Base-by-base conservation (phyloP, 2,888 invertebrate species). In the Minunthozetes semirufus region DNA sequence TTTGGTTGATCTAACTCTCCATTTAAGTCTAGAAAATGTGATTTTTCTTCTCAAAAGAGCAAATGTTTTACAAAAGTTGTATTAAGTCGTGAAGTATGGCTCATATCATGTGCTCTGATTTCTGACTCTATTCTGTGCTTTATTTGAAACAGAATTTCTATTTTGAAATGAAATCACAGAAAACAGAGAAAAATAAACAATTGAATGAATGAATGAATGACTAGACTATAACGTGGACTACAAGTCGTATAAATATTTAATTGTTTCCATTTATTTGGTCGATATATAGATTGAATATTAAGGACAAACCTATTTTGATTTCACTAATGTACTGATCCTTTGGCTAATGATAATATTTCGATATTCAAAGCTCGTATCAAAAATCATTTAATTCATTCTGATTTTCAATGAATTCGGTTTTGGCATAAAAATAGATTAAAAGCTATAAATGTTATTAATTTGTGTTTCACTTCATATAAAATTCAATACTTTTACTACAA, bases 1-100 rank as follows among this genome's bases (percentile, higher is more conserved):
- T 63, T 63, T 63, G 33, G 33, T 33, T 63, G 33, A 63, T 63
- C n/a, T 63, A 29, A 63, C 63, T 63, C 63, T 63, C 59, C 29
- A 25, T 59, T 59, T 29, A n/a, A 63, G 63, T 15, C 33, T 63
- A 63, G 33, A 29, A 63, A 63, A 33, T 27, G 63, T 38, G 63
- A 17, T 27, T 63, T 33, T 63, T n/a, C 27, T 38, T 19, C 27
- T 63, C 33, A 11, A n/a, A 8, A 17, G 19, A 63, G 15, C 29
- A 38, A 63, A 63, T 63, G 33, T 63, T 63, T 33, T 63, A 59
- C 50, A 25, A 25, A 25, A 25, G 27, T 59, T 59, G 59, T 59
- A 59, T 59, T 59, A 59, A 25, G 19, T 17, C n/a, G 5, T 50
- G 17, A 19, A 50, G 17, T 50, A 50, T 17, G 50, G 17, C 19